Conservation (phyloP, 1,140 invertebrate genomes). For the Papilio helenus region DNA sequence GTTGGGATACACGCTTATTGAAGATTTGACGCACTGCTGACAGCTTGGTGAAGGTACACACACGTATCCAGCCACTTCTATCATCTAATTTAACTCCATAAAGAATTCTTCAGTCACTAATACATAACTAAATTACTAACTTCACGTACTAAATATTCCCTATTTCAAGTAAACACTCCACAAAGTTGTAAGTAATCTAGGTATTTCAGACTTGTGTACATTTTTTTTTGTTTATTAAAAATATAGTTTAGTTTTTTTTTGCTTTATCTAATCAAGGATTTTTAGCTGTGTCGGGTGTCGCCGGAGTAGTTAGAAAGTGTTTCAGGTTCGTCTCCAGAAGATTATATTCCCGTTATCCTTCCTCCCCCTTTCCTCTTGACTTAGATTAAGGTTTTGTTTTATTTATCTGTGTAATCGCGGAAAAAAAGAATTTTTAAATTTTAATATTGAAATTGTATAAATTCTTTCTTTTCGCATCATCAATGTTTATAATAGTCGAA, state of each 20-base stretch:
- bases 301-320: slow-evolving; percentile 43
- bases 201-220: slow-evolving; percentile 12
- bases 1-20: slow-evolving; percentile 9
- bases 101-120: neutral
- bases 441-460: neutral
- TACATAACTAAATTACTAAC: neutral
- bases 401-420: slow-evolving; percentile 10
- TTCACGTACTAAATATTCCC: neutral
- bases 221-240: neutral
- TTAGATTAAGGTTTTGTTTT: slow-evolving; percentile 35
- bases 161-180: neutral
- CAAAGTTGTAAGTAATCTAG: neutral
- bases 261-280: slow-evolving; percentile 38
- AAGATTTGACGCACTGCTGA: slow-evolving; percentile 5
- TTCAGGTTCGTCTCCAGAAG: slow-evolving; percentile 50
- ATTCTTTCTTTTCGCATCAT: slow-evolving; percentile 31
- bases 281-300: slow-evolving; percentile 37
- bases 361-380: neutral
- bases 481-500: neutral
- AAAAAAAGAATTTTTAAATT: neutral
- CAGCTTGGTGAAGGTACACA: slow-evolving; percentile 28
- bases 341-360: slow-evolving; percentile 36
- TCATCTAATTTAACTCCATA: neutral
- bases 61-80: neutral
- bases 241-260: neutral